Percentiles rank a stretch among this genome's conserved stretches.
Evolutionary conservation across 2,888 invertebrate genomes (phyloP).

Genomic region (Tenthredo scrophulariae): DNA sequence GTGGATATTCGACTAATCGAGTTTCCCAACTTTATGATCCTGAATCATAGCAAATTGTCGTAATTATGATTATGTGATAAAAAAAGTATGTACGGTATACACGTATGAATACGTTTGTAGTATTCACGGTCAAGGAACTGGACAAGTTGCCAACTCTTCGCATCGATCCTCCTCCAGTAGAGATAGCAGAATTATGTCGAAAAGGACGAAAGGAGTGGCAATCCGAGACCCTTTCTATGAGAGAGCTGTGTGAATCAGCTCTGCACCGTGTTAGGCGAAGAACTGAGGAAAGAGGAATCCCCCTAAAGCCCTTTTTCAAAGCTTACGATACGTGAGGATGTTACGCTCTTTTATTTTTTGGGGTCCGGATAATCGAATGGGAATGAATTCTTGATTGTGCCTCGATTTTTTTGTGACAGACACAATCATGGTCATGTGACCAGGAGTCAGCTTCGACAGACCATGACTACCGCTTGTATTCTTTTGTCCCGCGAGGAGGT

Average conservation of each 20-base stretch:
- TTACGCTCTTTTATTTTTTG: neutral
- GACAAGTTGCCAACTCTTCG: slow-evolving; percentile 84
- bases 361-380: neutral
- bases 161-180: slow-evolving; percentile 81
- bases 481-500: slow-evolving; percentile 84
- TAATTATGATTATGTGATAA: neutral
- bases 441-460: slow-evolving; percentile 85
- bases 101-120: slow-evolving; percentile 72
- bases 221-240: slow-evolving; percentile 65
- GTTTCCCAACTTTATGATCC: no score
- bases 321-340: slow-evolving; percentile 84
- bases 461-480: slow-evolving; percentile 84
- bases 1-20: no score
- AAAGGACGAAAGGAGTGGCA: slow-evolving; percentile 80
- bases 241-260: slow-evolving; percentile 67
- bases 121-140: slow-evolving; percentile 84
- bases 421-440: slow-evolving; percentile 87
- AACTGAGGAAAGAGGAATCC: slow-evolving; percentile 82
- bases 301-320: slow-evolving; percentile 85
- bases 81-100: neutral
- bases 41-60: neutral
- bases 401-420: slow-evolving; percentile 75
- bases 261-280: slow-evolving; percentile 67
- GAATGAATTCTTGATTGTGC: neutral
- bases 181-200: slow-evolving; percentile 78